A percentile compares a stretch with the other conserved stretches of the same genome.
These are phyloP conservation scores for Mechanitis mazaeus DNA, from an alignment of 2,888 invertebrate species.

Conservation along the genomic window DNA sequence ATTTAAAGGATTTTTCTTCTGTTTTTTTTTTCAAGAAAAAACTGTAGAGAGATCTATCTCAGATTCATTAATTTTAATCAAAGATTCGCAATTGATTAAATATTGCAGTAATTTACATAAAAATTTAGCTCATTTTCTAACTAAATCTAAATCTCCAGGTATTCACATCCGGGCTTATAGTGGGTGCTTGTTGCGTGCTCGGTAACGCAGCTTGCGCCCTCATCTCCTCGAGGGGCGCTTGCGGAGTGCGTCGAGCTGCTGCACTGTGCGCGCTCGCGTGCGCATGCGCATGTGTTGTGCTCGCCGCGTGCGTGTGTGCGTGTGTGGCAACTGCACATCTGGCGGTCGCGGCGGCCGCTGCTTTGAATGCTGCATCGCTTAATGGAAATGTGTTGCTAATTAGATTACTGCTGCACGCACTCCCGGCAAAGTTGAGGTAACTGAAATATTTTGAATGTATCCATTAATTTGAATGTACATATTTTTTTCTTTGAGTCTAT, in stretches of 20 bases:
- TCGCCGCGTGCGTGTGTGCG: constrained; percentile 60
- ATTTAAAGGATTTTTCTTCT: no score
- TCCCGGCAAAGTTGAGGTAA: constrained; percentile 66
- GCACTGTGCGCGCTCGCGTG: constrained; percentile 59
- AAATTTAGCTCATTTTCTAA: background rate
- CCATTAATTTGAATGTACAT: background rate
- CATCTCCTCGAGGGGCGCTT: constrained; percentile 54
- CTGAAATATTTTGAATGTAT: background rate
- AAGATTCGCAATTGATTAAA: background rate
- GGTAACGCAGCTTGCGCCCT: constrained; percentile 62
- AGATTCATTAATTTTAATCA: no score
- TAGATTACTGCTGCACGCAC: constrained; percentile 53
- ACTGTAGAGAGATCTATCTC: no score
- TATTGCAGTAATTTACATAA: background rate
- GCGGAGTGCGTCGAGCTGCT: constrained; percentile 57
- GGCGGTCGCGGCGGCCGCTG: constrained; percentile 64
- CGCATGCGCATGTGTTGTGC: constrained; percentile 53
- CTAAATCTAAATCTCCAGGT: constrained; percentile 41
- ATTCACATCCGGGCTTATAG: constrained; percentile 64
- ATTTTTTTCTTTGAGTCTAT: background rate
- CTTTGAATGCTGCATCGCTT: constrained; percentile 61
- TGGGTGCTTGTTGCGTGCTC: constrained; percentile 62
- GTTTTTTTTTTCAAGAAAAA: no score
- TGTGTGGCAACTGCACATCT: constrained; percentile 47
- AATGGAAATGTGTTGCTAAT: constrained; percentile 68